These are phyloP conservation scores for Psittacula cyanocephala DNA, from an alignment of 2,113 vertebrate genomes.

Conservation along the genomic window DNA sequence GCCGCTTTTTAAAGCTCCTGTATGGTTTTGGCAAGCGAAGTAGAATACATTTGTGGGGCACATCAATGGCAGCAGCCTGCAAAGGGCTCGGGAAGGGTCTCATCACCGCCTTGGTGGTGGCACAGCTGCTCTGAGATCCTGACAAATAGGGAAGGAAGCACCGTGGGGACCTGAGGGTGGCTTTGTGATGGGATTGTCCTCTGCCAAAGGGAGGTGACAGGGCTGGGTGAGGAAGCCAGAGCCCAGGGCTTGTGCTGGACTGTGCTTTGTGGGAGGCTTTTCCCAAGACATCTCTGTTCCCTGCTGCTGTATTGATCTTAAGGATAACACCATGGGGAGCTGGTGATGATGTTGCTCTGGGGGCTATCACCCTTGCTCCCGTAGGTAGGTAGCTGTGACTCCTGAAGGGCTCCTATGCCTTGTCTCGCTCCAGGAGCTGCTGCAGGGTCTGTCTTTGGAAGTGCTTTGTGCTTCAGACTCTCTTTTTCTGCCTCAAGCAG, in stretches of 20 bases:
- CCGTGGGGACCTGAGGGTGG: background rate
- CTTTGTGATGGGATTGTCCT: background rate
- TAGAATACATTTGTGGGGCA: constrained; percentile 2
- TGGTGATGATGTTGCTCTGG: background rate
- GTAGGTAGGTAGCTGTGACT: background rate
- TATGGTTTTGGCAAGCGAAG: constrained; percentile 25
- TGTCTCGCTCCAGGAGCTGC: background rate
- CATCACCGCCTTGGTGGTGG: background rate
- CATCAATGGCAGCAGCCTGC: constrained; percentile 17
- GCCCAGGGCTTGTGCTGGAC: background rate
- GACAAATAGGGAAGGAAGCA: background rate
- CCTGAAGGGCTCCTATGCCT: background rate
- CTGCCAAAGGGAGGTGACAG: background rate
- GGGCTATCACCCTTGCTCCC: background rate
- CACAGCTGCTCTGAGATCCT: background rate
- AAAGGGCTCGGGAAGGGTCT: background rate
- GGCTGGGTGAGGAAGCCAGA: background rate
- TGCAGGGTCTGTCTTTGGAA: background rate
- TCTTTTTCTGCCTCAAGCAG: background rate
- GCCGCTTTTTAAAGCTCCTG: background rate
- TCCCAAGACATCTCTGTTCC: background rate
- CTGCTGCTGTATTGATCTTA: background rate
- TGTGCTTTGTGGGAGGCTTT: background rate
- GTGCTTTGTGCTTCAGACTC: background rate
- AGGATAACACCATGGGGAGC: background rate